Evolutionary conservation across 2,113 vertebrate genomes (phyloP).

Genomic region (Laticauda laticaudata): DNA sequence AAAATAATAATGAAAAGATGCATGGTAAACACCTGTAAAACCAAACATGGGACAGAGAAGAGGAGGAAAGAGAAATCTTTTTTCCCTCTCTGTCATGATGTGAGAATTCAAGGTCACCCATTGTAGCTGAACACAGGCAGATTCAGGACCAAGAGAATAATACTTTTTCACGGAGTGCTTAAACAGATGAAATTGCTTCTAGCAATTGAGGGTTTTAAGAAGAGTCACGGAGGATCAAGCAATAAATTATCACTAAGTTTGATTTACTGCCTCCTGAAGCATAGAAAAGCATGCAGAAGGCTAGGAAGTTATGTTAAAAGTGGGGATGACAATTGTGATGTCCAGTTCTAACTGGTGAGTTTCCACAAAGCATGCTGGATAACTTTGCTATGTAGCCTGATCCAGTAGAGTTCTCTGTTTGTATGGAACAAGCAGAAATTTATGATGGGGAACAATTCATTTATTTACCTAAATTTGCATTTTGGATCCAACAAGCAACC

Average conservation of each 20-base stretch:
- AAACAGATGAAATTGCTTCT: background rate
- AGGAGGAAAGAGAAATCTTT: accelerated
- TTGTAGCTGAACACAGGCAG: background rate
- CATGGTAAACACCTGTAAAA: background rate
- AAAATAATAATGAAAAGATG: background rate
- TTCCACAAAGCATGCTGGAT: background rate
- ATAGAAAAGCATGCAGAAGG: background rate
- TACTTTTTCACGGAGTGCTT: background rate
- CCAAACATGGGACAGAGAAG: background rate
- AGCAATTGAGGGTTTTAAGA: background rate
- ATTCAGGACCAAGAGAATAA: background rate
- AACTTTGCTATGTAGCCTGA: background rate
- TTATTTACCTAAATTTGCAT: background rate
- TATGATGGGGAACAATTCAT: background rate
- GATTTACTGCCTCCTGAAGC: background rate
- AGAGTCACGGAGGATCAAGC: background rate
- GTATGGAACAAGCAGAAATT: background rate
- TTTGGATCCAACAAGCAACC: background rate
- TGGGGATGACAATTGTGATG: background rate
- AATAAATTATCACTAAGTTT: background rate
- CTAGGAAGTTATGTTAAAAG: background rate
- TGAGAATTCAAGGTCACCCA: background rate
- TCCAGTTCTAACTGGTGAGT: background rate
- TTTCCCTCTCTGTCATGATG: background rate
- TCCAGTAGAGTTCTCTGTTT: background rate